Evolutionary conservation across 2,888 invertebrate genomes (phyloP), one percentile per base, ranked within the genome.

Genomic region (Ditula angustiorana): DNA sequence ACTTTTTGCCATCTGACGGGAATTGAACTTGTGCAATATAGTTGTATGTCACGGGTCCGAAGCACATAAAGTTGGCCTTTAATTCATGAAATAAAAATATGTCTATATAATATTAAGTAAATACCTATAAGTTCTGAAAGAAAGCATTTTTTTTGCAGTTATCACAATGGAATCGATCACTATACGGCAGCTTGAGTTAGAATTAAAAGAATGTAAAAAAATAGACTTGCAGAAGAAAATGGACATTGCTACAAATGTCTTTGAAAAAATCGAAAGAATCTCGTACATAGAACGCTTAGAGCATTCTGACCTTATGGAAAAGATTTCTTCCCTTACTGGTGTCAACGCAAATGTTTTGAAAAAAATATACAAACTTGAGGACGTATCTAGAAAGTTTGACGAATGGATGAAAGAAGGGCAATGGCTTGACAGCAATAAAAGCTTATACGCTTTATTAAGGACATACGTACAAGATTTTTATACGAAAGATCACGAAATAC

Each of bases 201-300:
- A 46, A 33, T 13, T 63, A 24, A n/a, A n/a, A 21, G 13, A 44
- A 2, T 47, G 16, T 10, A 53, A 53, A 53, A 28, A n/a, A 37
- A 1, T 28, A 0, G 64, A 64, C 16, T 19, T 53, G 13, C 37
- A 30, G 10, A 64, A 59, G 21, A 64, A 47, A 47, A 23, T 59
- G 2, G 37, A 46, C 10, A 59, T 64, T 1, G 35, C 46, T 7
- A n/a, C 3, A 2, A 59, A 64, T 28, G 16, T 64, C 0, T 2
- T 16, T 1, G 59, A 53, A n/a, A 26, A 19, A 30, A 23, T 46
- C 16, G 2, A 28, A 7, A 0, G 26, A 11, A 13, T 23, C 19
- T 7, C 8, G 26, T 7, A 1, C 2, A 13, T 2, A 16, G 21
- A 21, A 2, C 0, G 44, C 0, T 0, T 8, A 8, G 11, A 46